Base-by-base conservation (phyloP, 2,797 vertebrate species). In the Amniataba percoides region DNA sequence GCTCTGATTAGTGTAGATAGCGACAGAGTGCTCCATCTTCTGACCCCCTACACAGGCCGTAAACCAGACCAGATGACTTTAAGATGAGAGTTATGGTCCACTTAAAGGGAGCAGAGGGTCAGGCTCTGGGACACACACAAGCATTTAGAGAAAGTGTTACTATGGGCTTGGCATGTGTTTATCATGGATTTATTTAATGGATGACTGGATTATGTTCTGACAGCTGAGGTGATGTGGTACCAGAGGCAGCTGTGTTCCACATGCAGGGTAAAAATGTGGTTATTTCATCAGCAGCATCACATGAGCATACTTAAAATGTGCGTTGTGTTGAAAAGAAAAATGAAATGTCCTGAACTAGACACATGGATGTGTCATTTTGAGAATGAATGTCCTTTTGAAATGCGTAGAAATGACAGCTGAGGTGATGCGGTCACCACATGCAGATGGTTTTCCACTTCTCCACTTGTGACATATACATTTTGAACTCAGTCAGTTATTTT, bases 61-160 rank as follows among this genome's bases (percentile, higher is more conserved):
- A 82, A 89, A 88, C 25, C 72, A 68, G 74, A 82, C 57, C 88
- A 83, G 78, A 86, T 56, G 81, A 88, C 77, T 82, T 82, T 65
- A 67, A 80, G 68, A 72, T 46, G 72, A 92, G 87, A 92, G 78
- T 90, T 93, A 88, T 88, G 70, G 78, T 86, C 87, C 92, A 92
- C 90, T 92, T 90, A 87, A 56, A 73, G 58, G 60, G 90, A 86
- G 79, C 87, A 76, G 69, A 81, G 68, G 91, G 88, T 92, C 61
- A 82, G 42, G 19, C 75, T 76, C 34, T 61, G 67, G 80, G 62
- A 78, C 74, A 86, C 76, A 67, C 80, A 75, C 73, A 51, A 52
- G 66, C 82, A 60, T 85, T 80, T 74, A 75, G 80, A 71, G 86
- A 81, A 88, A 87, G 89, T 89, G 88, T 89, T 86, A 82, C 64